phyloP scores from a whole-genome alignment of 1,140 invertebrate genomes.

The Orussus abietinus region DNA sequence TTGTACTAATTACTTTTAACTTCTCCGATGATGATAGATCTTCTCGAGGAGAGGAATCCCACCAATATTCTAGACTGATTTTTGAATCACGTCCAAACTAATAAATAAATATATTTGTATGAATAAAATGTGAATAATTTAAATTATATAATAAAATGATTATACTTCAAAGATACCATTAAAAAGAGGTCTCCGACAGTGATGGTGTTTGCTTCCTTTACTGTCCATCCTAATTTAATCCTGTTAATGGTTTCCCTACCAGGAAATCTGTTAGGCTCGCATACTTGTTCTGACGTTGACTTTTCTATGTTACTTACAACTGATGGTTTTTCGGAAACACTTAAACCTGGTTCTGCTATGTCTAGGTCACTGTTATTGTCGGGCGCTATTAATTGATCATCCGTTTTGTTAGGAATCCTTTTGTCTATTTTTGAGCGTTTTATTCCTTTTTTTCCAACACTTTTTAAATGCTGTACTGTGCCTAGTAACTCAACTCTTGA shows the following conservation, averaged over 20 bases:
- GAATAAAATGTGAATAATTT: too few relatives aligned
- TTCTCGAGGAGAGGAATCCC: conserved; percentile 55
- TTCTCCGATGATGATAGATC: conserved; percentile 18
- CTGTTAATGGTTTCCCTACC: conserved; percentile 55
- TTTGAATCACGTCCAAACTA: conserved; percentile 77
- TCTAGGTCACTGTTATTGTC: conserved; percentile 48
- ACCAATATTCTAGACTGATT: conserved; percentile 79
- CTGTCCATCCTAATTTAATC: conserved; percentile 75
- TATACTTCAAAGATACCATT: too few relatives aligned
- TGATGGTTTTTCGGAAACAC: conserved; percentile 26
- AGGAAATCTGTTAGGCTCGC: conserved; percentile 42
- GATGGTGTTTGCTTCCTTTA: conserved; percentile 68
- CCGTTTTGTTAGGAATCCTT: conserved; percentile 23
- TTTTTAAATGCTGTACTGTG: conserved; percentile 45
- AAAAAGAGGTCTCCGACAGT: conserved; percentile 88
- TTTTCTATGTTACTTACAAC: conserved; percentile 31
- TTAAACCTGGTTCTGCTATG: conserved; percentile 32
- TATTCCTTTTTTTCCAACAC: conserved; percentile 46
- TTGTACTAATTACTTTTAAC: conserved; percentile 16
- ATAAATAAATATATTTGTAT: conserved; percentile 20
- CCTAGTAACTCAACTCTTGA: conserved; percentile 43
- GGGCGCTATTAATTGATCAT: conserved; percentile 28
- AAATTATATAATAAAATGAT: too few relatives aligned
- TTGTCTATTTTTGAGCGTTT: conserved; percentile 47
- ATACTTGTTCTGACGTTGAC: conserved; percentile 16